These are phyloP conservation scores for Seira sanloemensis DNA, from an alignment of 2,888 invertebrate species.

Conservation along the genomic window DNA sequence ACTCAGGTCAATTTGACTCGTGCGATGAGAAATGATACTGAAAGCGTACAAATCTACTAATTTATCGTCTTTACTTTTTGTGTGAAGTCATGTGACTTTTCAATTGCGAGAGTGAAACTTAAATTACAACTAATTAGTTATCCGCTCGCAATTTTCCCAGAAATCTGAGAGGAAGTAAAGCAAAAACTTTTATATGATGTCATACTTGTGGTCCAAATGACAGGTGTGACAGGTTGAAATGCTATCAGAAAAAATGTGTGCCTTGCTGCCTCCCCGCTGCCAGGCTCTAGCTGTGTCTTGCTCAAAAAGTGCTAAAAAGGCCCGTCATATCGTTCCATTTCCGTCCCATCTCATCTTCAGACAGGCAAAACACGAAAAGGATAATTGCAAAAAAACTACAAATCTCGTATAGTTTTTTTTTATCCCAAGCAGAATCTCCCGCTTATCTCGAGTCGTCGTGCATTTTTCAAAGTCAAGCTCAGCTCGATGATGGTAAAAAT, in stretches of 20 bases:
- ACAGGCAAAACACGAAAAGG: not conserved
- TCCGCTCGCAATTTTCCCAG: too few relatives aligned
- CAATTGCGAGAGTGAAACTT: too few relatives aligned
- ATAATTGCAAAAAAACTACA: not conserved
- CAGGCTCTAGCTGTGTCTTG: not conserved
- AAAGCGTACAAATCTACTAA: too few relatives aligned
- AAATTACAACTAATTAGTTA: too few relatives aligned
- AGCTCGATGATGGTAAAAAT: not conserved
- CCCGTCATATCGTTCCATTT: not conserved
- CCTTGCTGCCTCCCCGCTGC: not conserved
- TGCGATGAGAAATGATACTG: too few relatives aligned
- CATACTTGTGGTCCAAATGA: not conserved
- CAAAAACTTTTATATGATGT: not conserved
- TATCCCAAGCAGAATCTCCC: too few relatives aligned
- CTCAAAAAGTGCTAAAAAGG: not conserved
- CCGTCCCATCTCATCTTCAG: not conserved
- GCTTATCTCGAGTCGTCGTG: not conserved
- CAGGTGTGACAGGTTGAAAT: not conserved
- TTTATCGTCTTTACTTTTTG: too few relatives aligned
- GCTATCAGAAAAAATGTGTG: too few relatives aligned
- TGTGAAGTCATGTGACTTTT: too few relatives aligned
- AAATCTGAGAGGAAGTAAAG: too few relatives aligned
- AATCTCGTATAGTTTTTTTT: too few relatives aligned
- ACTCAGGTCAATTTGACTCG: too few relatives aligned
- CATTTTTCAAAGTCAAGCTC: not conserved